Conservation (phyloP, 2,113 vertebrate genomes). For the Tretioscincus oriximinensis region DNA sequence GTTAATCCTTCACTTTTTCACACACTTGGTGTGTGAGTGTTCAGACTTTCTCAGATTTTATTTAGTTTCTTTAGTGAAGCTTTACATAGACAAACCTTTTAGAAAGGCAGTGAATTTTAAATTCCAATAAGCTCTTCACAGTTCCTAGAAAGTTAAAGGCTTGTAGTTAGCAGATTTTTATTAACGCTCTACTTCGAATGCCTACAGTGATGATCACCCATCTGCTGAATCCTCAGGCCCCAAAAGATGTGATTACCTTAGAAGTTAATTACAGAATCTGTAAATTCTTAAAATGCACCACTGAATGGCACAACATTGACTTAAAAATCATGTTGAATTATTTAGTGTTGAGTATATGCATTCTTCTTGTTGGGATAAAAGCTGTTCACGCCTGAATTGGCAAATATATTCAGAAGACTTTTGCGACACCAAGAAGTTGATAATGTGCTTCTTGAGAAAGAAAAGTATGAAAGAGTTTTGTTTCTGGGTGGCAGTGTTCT, state of each 20-base stretch:
- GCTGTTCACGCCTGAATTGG: neutral
- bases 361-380: constrained; percentile 16
- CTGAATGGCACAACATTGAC: fast-evolving
- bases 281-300: constrained; percentile 14
- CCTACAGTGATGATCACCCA: constrained; percentile 4
- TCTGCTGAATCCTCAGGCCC: neutral
- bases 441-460: neutral
- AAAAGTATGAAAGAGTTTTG: neutral
- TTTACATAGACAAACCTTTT: neutral
- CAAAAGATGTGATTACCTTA: constrained; percentile 10
- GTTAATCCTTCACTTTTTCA: neutral
- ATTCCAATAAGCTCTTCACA: neutral
- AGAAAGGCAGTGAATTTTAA: constrained; percentile 23
- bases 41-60: neutral
- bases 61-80: neutral
- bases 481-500: neutral
- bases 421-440: neutral
- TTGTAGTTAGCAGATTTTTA: neutral
- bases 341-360: constrained; percentile 33
- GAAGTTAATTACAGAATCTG: constrained; percentile 15
- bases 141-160: constrained; percentile 18
- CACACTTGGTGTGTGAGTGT: neutral
- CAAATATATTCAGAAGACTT: neutral
- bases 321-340: constrained; percentile 5
- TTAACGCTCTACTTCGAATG: neutral